Evolutionary conservation across 2,888 invertebrate genomes (phyloP).

Genomic region (Polyploca ridens): DNA sequence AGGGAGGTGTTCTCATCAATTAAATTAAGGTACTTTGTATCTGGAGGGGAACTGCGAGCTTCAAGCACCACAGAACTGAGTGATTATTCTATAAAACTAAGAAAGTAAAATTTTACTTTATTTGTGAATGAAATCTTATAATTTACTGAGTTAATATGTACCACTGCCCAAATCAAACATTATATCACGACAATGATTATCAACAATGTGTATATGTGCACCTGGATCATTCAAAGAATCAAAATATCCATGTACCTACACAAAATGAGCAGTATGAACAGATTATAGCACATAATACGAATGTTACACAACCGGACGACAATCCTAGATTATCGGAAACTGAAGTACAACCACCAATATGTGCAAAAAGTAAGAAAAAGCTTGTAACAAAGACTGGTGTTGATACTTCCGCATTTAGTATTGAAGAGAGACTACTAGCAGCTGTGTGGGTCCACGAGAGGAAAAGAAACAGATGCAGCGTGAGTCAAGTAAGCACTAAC

Average conservation of each 20-base stretch:
- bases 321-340: conserved; percentile 10
- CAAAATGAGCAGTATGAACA: conserved; percentile 24
- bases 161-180: conserved; percentile 63
- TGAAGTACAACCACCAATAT: conserved; percentile 7
- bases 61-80: no score
- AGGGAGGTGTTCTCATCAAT: no score
- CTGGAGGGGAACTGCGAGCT: no score
- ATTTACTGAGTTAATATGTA: conserved; percentile 30
- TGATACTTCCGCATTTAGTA: conserved; percentile 61
- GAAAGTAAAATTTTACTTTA: no score
- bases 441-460: conserved; percentile 80
- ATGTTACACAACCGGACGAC: conserved; percentile 16
- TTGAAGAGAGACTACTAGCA: conserved; percentile 73
- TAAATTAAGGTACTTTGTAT: no score
- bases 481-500: conserved; percentile 44
- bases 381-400: conserved; percentile 32
- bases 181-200: conserved; percentile 40
- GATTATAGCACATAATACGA: conserved; percentile 23
- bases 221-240: conserved; percentile 30
- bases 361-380: conserved; percentile 22
- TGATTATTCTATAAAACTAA: no score
- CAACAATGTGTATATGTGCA: conserved; percentile 34
- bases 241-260: conserved; percentile 20
- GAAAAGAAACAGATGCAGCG: conserved; percentile 53
- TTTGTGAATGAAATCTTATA: no score